Conservation (phyloP, 1,140 invertebrate species). For the Procambarus clarkii region DNA sequence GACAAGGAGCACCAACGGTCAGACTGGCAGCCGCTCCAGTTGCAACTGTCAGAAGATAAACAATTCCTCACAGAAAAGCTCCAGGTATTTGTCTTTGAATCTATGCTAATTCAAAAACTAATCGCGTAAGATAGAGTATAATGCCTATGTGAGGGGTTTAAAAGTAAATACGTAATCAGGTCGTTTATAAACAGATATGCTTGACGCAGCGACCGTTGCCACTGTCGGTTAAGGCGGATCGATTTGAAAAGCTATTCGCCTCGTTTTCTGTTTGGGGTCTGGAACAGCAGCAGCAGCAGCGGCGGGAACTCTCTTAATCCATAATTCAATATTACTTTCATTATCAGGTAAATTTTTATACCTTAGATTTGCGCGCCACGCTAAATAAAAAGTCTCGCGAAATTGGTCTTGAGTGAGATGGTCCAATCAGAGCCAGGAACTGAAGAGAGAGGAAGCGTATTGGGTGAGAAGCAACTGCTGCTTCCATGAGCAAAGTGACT, state of each 20-base stretch:
- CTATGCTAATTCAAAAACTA: too few species aligned
- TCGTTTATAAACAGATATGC: not conserved
- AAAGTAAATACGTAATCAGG: not conserved
- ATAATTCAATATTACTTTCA: slow-evolving; percentile 15
- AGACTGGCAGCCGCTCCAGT: too few species aligned
- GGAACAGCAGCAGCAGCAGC: not conserved
- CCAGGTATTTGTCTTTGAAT: too few species aligned
- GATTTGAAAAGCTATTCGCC: not conserved
- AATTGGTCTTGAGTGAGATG: slow-evolving; percentile 25
- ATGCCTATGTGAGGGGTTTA: too few species aligned
- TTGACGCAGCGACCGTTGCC: not conserved
- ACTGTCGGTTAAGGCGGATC: not conserved
- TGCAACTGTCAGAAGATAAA: too few species aligned
- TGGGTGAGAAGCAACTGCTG: slow-evolving; percentile 46
- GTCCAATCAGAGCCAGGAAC: slow-evolving; percentile 16
- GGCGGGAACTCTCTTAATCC: not conserved
- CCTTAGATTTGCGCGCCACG: slow-evolving; percentile 8
- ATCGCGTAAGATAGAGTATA: too few species aligned
- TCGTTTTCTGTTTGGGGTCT: slow-evolving; percentile 11
- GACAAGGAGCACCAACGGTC: too few species aligned
- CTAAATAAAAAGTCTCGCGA: slow-evolving; percentile 34
- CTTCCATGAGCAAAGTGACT: slow-evolving; percentile 2
- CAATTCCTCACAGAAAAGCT: too few species aligned
- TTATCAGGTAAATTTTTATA: slow-evolving; percentile 13
- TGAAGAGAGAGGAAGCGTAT: slow-evolving; percentile 21